Base-by-base conservation (phyloP, 2,113 vertebrate genomes). In the Okapia johnstoni region DNA sequence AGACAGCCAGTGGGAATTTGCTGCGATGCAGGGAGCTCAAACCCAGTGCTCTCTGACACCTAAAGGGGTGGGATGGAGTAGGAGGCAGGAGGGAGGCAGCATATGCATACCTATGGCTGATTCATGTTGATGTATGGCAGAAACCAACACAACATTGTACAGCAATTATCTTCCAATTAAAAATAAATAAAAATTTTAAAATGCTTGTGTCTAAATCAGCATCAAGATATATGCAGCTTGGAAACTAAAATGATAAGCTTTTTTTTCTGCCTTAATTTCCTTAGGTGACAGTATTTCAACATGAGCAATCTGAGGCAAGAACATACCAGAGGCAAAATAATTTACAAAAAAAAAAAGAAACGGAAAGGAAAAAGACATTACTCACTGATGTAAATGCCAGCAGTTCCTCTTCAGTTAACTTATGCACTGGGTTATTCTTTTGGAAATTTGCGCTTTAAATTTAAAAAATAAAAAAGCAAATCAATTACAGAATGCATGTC, bases 381-480 rank as follows among this genome's bases (percentile, higher is more conserved):
- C 99, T 99, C 98, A 99, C 99, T 13, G 99, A 99, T 55, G 99
- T 99, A 98, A 99, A 99, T 89, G 99, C 99, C 94, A 99, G 97
- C 61, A 99, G 98, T 97, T 99, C 99, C 98, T 99, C 99, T 85
- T 99, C 99, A 25, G 99, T 99, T 96, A 99, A 98, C 76, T 99
- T 99, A 98, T 99, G 99, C 55, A 99, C 98, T 25, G 99, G 99
- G 95, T 99, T 99, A 97, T 99, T 99, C 99, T 99, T 99, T 95
- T 99, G 99, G 97, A 99, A 99, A 98, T 99, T 99, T 60, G 98
- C 99, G 98, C 99, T 99, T 99, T 90, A 90, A 98, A 92, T 96
- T 63, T 33, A 81, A 87, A 96, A 93, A 81, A 2, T 48, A 88
- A 90, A 90, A 54, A 33, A 7, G 48, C 4, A 95, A 83, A 10